Base-by-base conservation (phyloP, 1,140 invertebrate species). In the Trichonephila inaurata region DNA sequence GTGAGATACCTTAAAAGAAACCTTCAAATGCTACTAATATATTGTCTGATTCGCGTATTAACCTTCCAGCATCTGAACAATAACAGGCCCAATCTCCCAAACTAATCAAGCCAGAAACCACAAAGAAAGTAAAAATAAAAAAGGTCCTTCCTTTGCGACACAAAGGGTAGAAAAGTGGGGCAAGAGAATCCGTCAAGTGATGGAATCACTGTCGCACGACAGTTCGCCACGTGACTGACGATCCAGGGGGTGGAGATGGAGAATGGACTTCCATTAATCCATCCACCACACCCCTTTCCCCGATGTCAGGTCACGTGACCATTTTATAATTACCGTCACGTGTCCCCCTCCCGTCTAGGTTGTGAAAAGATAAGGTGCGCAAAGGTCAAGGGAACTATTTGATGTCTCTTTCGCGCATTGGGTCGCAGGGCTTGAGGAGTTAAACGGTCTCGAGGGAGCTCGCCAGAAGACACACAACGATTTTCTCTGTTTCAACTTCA, bases 221-320 rank as follows among this genome's bases (percentile, higher is more conserved):
- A 89, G 64, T 89, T 89, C 51, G 64, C 88, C 88, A 89, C 88
- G 62, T 77, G 88, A 77, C 66, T 58, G 88, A 89, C 87, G 88
- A 89, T 77, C 64, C 88, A n/a, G 88, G 85, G 87, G 62, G 19
- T 51, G 51, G 51, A 51, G 64, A 66, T 7, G 24, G 64, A 69
- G 88, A 89, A 89, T 89, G 62, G 66, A 89, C 88, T 89, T 51
- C 88, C 88, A 89, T 89, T 89, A 89, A 89, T 89, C 88, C 66
- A 44, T 62, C 58, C 62, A 16, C 86, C 61, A 40, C 86, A 64
- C 60, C 86, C 33, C 24, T 60, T 6, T n/a, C 60, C 40, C 58
- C 28, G 28, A 24, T 44, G 18, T 16, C n/a, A 10, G n/a, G 85
- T 87, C 88, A 89, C 88, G 88, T 58, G 88, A 89, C 88, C 88